Percentiles rank a stretch among this genome's conserved stretches.
Conservation (phyloP, 2,113 vertebrate genomes). For the Oenanthe melanoleuca region DNA sequence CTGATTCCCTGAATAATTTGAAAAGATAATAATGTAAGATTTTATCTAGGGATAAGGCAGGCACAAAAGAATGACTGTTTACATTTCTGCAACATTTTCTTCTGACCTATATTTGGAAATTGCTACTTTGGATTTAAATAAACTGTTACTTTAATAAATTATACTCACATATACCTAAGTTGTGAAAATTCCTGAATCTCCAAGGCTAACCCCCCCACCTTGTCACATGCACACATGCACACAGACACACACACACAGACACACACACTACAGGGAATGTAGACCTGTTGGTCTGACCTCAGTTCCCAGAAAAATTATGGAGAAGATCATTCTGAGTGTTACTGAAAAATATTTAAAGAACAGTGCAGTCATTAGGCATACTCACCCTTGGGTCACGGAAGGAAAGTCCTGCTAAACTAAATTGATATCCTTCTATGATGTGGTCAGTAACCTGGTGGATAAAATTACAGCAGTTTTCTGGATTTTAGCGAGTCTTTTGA, state of each 20-base stretch:
- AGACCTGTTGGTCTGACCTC: not conserved
- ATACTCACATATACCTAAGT: too few relatives aligned
- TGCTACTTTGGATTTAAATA: not conserved
- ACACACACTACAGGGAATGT: too few relatives aligned
- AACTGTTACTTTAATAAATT: not conserved
- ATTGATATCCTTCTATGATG: not conserved
- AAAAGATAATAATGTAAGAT: constrained; percentile 28
- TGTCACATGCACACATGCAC: not conserved
- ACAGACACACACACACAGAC: not conserved
- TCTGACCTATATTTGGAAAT: not conserved
- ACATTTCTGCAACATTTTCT: not conserved
- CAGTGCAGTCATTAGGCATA: not conserved
- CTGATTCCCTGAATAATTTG: constrained; percentile 34
- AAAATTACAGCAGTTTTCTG: not conserved
- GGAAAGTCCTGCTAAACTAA: not conserved
- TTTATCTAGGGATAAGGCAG: constrained; percentile 4
- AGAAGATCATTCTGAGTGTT: not conserved
- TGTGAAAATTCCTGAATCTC: not conserved
- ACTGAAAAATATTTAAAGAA: not conserved
- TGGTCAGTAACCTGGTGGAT: not conserved
- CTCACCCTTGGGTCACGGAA: not conserved
- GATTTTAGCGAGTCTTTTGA: not conserved
- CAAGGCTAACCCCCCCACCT: fast-evolving
- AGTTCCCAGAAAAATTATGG: not conserved
- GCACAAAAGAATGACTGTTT: not conserved